Evolutionary conservation across 1,140 invertebrate genomes (phyloP), one percentile per base, ranked within the genome.

Genomic region (Drosophila mojavensis): DNA sequence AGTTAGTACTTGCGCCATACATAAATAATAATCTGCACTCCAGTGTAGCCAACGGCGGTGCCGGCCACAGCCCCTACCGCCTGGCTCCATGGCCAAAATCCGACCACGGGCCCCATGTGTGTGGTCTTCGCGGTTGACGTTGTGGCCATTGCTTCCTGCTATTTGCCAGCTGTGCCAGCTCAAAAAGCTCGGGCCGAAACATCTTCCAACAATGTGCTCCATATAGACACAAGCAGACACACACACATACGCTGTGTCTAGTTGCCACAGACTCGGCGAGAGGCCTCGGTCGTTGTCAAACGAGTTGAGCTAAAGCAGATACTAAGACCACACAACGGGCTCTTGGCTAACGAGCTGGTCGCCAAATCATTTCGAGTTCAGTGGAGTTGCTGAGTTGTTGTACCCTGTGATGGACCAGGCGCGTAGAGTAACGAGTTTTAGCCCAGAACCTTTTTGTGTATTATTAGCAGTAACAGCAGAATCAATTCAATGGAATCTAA

Each of bases 311-410:
- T 43, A 30, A 30, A 54, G 55, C 50, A 15, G 58, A 50, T 47
- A 66, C 43, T 13, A 68, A 76, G 83, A 86, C 82, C 83, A 86
- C 82, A 88, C 82, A 79, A 53, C 39, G 51, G 62, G 79, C 65
- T 58, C 30, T 36, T 64, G 58, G 26, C 72, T 70, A 75, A 75
- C 81, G 62, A 82, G 79, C 36, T 36, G 62, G 43, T 60, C 61
- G 66, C 60, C 75, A 83, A 83, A 83, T 83, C 76, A 83, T 76
- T 78, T 79, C 65, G 76, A 79, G 64, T 82, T 79, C n/a, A 70
- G 53, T 58, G 51, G 13, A 67, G 36, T 47, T 59, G 36, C 39
- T 59, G 47, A 65, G 54, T 51, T 56, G 33, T 60, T 47, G 33
- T 60, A 60, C 58, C 43, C 58, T 60, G 24, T 47, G n/a, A 11